Evolutionary conservation across 2,113 vertebrate genomes (phyloP).

Genomic region (Puffinus mauretanicus): DNA sequence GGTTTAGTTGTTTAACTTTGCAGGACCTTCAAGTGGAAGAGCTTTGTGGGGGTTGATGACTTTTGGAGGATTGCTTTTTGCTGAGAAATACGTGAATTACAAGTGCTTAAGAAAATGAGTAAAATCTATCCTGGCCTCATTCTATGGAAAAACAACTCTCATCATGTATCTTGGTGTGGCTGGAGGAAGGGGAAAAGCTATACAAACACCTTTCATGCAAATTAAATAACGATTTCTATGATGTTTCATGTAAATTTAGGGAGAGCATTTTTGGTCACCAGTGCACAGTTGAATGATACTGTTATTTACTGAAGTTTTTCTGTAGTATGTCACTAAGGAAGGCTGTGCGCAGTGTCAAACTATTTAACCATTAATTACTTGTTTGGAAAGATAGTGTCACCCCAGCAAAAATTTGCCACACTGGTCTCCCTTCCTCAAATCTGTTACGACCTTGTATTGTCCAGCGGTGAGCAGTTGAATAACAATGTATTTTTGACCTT

Average conservation of each 20-base stretch:
- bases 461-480: not conserved
- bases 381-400: not conserved
- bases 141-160: not conserved
- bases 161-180: not conserved
- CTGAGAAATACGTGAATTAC: not conserved
- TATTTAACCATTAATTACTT: not conserved
- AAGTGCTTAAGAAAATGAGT: not conserved
- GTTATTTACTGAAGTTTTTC: not conserved
- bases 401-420: not conserved
- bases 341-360: not conserved
- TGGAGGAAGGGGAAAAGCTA: not conserved
- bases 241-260: not conserved
- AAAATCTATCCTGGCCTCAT: not conserved
- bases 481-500: not conserved
- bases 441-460: not conserved
- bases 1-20: not conserved
- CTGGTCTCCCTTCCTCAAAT: not conserved
- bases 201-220: not conserved
- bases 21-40: not conserved
- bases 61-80: not conserved
- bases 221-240: not conserved
- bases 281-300: not conserved
- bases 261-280: not conserved
- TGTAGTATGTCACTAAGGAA: not conserved
- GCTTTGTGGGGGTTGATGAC: not conserved